Evolutionary conservation across 2,797 vertebrate species (phyloP).

Genomic region (Cichlasoma orientale): DNA sequence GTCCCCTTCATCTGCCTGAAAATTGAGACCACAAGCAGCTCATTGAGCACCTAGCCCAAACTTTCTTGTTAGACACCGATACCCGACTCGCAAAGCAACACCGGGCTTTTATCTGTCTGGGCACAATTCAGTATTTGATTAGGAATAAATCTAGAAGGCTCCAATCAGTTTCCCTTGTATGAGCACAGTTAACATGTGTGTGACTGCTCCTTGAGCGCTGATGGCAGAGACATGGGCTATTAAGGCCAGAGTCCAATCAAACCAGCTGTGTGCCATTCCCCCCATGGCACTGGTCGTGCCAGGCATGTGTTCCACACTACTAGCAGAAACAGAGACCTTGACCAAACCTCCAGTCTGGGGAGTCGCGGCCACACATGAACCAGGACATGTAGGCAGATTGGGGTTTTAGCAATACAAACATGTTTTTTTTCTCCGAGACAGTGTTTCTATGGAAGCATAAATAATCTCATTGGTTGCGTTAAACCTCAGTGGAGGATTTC

Average conservation of each 20-base stretch:
- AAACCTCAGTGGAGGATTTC: constrained; percentile 59
- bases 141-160: constrained; percentile 60
- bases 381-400: constrained; percentile 66
- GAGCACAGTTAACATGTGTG: constrained; percentile 68
- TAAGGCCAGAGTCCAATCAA: constrained; percentile 75
- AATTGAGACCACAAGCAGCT: constrained; percentile 39
- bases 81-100: constrained; percentile 51
- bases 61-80: constrained; percentile 52
- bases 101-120: constrained; percentile 60
- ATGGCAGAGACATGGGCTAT: constrained; percentile 71
- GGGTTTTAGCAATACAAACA: constrained; percentile 68
- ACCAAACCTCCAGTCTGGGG: constrained; percentile 62
- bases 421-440: constrained; percentile 44
- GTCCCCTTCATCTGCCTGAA: constrained; percentile 43
- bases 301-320: constrained; percentile 68
- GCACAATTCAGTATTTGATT: constrained; percentile 59
- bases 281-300: constrained; percentile 56
- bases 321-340: constrained; percentile 41
- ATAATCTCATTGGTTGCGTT: constrained; percentile 70
- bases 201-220: constrained; percentile 73
- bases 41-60: constrained; percentile 24
- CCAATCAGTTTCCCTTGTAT: constrained; percentile 78
- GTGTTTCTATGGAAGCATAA: constrained; percentile 70
- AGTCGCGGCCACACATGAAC: constrained; percentile 71
- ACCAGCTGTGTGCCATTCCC: constrained; percentile 74